Conservation (phyloP, 2,113 vertebrate genomes). For the Elephas maximus region DNA sequence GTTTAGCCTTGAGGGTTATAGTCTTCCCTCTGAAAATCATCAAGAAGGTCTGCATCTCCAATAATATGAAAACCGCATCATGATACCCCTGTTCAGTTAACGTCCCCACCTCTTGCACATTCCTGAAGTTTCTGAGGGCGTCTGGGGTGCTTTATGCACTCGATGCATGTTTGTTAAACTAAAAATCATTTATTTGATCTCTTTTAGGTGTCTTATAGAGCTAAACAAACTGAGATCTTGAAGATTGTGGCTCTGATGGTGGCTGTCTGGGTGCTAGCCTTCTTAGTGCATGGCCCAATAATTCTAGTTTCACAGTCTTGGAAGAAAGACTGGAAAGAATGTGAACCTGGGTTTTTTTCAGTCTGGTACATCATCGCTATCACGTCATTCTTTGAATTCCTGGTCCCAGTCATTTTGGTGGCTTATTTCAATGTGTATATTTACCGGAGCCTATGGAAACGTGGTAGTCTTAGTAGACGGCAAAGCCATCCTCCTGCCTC, state of each 20-base stretch:
- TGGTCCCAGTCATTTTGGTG: conserved; percentile 92
- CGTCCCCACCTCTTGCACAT: background rate
- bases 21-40: background rate
- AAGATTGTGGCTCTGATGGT: conserved; percentile 91
- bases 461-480: conserved; percentile 81
- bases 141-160: background rate
- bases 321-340: background rate
- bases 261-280: conserved; percentile 92
- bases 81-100: background rate
- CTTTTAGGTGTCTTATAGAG: conserved; percentile 92
- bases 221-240: conserved; percentile 86
- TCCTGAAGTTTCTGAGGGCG: background rate
- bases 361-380: background rate
- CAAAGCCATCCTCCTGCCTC: background rate
- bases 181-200: conserved; percentile 36
- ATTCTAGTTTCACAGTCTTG: conserved; percentile 91
- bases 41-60: background rate
- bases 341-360: conserved; percentile 80
- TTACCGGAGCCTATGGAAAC: conserved; percentile 92
- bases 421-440: conserved; percentile 94
- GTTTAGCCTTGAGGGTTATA: background rate
- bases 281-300: conserved; percentile 93
- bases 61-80: background rate
- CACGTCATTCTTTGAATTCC: conserved; percentile 93
- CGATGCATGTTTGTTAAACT: background rate